Evolutionary conservation across 1,140 invertebrate species (phyloP), one percentile per base, ranked within the genome.

Genomic region (Apis florea): DNA sequence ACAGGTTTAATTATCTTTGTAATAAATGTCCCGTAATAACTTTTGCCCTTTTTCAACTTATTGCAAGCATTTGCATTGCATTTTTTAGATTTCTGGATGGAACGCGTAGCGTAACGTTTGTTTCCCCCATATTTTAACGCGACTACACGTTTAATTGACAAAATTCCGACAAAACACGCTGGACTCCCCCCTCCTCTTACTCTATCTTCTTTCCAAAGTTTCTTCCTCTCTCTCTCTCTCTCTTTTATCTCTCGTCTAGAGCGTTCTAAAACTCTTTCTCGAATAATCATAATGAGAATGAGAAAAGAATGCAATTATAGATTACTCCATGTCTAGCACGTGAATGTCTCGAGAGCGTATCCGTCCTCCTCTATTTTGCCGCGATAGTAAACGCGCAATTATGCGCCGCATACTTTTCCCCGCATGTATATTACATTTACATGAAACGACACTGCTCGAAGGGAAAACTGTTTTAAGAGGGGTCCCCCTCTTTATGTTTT

Each of bases 401-500:
- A 51, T 58, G 24, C 8, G 24, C 8, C 15, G 13, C 26, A 26
- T 13, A 40, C 56, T 26, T 49, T 49, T n/a, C 19, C 19, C 17
- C 17, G 53, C 19, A 24, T 17, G 49, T 40, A 5, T 6, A 6
- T 40, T 5, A 40, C 31, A 40, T 40, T 40, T 40, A 40, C 68
- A 63, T 21, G 58, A n/a, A 79, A 72, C 64, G 58, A 72, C 26
- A 61, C 11, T 58, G 49, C 58, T 17, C 58, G 49, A 49, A 49
- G 69, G 68, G 26, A 64, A 63, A 69, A 47, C 72, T 59, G 69
- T 49, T 79, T 64, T 64, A 79, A 79, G 31, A 40, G 59, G 77
- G 72, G 49, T 17, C 51, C 49, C 10, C 15, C 66, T 69, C 51
- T 9, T 64, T n/a, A n/a, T 61, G 21, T 15, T 61, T 61, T 8